Conservation (phyloP, 2,113 vertebrate genomes). For the Sorex araneus region DNA sequence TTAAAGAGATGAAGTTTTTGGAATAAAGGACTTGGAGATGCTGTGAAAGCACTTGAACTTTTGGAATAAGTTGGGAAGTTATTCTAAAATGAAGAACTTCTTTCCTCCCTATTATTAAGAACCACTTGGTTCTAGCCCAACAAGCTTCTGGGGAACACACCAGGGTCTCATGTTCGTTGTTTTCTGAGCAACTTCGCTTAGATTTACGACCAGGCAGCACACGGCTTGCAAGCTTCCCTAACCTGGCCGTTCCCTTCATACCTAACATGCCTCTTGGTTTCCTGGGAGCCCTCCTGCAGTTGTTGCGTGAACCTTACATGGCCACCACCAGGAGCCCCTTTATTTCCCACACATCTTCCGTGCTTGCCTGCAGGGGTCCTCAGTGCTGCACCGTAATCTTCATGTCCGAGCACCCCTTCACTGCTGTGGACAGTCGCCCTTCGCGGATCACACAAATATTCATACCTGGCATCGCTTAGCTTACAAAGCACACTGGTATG, state of each 20-base stretch:
- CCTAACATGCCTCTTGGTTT: background rate
- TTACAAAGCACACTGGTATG: background rate
- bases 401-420: rapidly evolving
- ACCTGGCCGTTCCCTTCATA: constrained; percentile 7
- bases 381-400: background rate
- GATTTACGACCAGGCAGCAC: background rate
- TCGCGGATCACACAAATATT: background rate
- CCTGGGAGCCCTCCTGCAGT: background rate
- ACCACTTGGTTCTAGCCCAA: constrained; percentile 63
- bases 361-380: constrained; percentile 69
- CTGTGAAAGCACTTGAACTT: constrained; percentile 66
- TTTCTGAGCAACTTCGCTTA: background rate
- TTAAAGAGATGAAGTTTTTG: background rate
- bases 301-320: background rate
- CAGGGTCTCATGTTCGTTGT: background rate
- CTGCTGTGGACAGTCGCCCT: background rate
- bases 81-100: constrained; percentile 74
- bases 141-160: background rate
- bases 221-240: background rate
- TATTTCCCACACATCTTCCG: rapidly evolving
- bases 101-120: constrained; percentile 72
- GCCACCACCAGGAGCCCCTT: background rate
- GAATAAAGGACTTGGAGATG: constrained; percentile 59
- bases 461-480: background rate
- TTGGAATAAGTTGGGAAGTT: constrained; percentile 60